Conservation (phyloP, 2,888 invertebrate genomes). For the Tortricodes alternella region DNA sequence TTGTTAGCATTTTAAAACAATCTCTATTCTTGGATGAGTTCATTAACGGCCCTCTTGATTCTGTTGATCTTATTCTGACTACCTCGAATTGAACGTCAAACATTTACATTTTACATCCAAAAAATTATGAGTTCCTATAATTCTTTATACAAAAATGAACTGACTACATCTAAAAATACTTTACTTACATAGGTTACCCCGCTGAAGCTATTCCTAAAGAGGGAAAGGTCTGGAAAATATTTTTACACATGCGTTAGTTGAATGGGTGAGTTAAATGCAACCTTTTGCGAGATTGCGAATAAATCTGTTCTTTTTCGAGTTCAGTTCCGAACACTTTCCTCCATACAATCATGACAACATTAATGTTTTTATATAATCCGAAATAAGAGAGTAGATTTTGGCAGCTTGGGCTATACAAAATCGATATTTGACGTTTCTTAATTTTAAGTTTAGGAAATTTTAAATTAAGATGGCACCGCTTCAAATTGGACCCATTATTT, state of each 20-base stretch:
- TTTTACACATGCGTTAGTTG: slow-evolving; percentile 40
- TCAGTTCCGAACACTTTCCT: slow-evolving; percentile 26
- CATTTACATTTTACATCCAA: slow-evolving; percentile 2
- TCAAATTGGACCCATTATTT: too few relatives aligned
- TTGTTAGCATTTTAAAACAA: slow-evolving; percentile 3
- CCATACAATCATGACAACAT: too few relatives aligned
- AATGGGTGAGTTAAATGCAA: slow-evolving; percentile 54
- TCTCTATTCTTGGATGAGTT: neutral
- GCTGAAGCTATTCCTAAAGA: slow-evolving; percentile 18
- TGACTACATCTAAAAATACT: neutral
- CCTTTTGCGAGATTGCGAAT: slow-evolving; percentile 43
- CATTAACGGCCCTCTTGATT: neutral
- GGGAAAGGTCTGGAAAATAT: slow-evolving; percentile 42
- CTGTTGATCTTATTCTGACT: slow-evolving; percentile 8
- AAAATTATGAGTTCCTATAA: neutral
- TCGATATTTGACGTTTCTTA: too few relatives aligned
- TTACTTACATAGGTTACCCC: neutral
- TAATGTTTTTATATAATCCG: neutral
- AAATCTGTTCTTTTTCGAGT: slow-evolving; percentile 40
- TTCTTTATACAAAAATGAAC: neutral
- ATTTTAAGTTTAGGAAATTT: too few relatives aligned
- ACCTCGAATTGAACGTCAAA: slow-evolving; percentile 1
- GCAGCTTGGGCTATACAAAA: too few relatives aligned
- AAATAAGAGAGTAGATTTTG: too few relatives aligned
- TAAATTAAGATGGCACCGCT: too few relatives aligned